Evolutionary conservation across 2,888 invertebrate species (phyloP).

Genomic region (Colostygia pectinataria): DNA sequence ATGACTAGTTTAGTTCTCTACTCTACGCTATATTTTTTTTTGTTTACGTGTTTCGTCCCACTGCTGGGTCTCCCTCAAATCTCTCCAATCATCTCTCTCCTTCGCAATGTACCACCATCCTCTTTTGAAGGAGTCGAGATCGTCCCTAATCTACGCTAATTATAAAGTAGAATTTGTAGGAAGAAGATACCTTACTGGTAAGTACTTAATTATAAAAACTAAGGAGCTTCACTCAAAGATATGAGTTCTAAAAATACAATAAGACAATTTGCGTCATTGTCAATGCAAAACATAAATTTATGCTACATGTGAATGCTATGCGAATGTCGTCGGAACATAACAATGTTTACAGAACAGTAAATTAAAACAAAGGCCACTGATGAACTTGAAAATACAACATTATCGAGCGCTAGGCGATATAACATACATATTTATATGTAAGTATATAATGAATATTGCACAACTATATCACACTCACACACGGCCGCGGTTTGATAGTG

Average conservation of each 20-base stretch:
- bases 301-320: constrained; percentile 43
- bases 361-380: constrained; percentile 57
- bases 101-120: no score
- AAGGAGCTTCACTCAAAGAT: constrained; percentile 31
- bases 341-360: constrained; percentile 49
- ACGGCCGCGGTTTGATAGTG: constrained; percentile 60
- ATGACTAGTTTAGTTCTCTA: no score
- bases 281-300: constrained; percentile 53
- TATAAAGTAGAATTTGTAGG: no score
- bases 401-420: constrained; percentile 50
- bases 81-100: no score
- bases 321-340: constrained; percentile 42
- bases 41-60: no score
- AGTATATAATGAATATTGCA: no score
- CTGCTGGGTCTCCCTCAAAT: no score
- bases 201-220: constrained; percentile 30
- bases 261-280: constrained; percentile 53
- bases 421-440: no score
- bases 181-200: no score
- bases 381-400: constrained; percentile 61
- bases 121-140: no score
- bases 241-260: constrained; percentile 42
- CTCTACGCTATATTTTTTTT: no score
- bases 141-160: no score
- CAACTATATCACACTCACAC: constrained; percentile 53